Base-by-base conservation (phyloP, 2,888 invertebrate genomes). In the Cerastis rubricosa region DNA sequence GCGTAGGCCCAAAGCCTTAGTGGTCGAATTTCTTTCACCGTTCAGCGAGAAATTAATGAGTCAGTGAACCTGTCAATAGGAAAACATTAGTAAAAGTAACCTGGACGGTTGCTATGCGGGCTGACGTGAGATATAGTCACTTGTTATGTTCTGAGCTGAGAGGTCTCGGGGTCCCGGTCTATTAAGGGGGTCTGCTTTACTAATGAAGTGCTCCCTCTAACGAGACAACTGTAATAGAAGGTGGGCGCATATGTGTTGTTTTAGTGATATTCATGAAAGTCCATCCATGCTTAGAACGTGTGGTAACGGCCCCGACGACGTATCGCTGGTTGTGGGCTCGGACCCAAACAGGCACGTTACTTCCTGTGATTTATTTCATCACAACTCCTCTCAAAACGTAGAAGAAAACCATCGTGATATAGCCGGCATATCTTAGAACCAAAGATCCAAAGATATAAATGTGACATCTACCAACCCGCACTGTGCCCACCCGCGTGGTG, bases 21-120 rank as follows among this genome's bases (percentile, higher is more conserved):
- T 71, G 71, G 57, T 64, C 77, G 74, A 84, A 87, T 87, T 85
- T 88, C 74, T 89, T 88, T 85, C 78, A 85, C 87, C 80, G 86
- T 91, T 89, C 87, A 88, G 88, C 85, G 81, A 88, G 85, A 90
- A 91, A 93, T 93, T 92, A 94, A 94, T 93, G 94, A 92, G 91
- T 90, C 88, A 87, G 84, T 87, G 87, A 90, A 87, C 86, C 87
- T 90, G 87, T 92, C 92, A 92, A 92, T 92, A 86, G 90, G 82
- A 86, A 89, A 90, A 81, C 89, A 90, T 92, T 92, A 90, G 91
- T 93, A 91, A 91, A 90, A 87, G 89, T 87, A 90, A 91, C 90
- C 89, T 87, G 88, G 85, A 89, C 85, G 83, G 81, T 80, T 71
- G 80, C 85, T 89, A 88, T 90, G 85, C 87, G 85, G 87, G 82